Evolutionary conservation across 2,888 invertebrate species (phyloP).

Genomic region (Encarsia formosa): DNA sequence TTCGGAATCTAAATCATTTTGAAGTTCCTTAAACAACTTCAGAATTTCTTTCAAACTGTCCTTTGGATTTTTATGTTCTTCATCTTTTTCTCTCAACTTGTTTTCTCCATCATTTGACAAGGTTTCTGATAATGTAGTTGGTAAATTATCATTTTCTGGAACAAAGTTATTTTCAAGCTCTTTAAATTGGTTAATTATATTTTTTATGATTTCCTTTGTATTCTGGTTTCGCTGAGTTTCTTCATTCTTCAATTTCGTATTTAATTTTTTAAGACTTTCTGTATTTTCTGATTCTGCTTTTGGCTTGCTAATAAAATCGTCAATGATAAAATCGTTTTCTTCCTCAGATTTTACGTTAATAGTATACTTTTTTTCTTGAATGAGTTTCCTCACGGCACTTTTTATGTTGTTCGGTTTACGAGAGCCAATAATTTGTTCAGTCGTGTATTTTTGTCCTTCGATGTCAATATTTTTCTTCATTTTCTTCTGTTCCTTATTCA

Average conservation of each 20-base stretch:
- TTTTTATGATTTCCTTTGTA: conserved; percentile 45
- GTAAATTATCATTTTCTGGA: conserved; percentile 27
- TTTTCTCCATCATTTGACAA: conserved; percentile 27
- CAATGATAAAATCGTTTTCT: conserved; percentile 24
- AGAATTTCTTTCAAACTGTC: conserved; percentile 45
- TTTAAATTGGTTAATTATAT: conserved; percentile 46
- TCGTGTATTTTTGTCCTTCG: neutral
- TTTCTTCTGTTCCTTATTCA: neutral
- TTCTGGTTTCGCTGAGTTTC: neutral
- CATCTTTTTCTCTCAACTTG: neutral
- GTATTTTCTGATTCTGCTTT: neutral
- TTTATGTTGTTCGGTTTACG: conserved; percentile 32
- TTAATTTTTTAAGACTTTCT: neutral
- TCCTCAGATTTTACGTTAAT: conserved; percentile 55
- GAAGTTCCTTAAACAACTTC: conserved; percentile 43
- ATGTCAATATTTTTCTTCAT: conserved; percentile 1
- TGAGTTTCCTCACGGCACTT: conserved; percentile 42
- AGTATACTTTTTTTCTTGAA: conserved; percentile 54
- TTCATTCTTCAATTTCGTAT: neutral
- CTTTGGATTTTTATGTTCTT: conserved; percentile 37
- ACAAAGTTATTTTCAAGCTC: conserved; percentile 44
- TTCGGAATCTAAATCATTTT: conserved; percentile 41
- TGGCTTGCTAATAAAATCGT: conserved; percentile 25
- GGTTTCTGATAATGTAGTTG: too few species aligned
- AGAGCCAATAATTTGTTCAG: conserved; percentile 1